A percentile compares a stretch with the other conserved stretches of the same genome.
These are phyloP conservation scores for Brachionichthys hirsutus DNA, from an alignment of 2,113 vertebrate genomes.

Conservation along the genomic window DNA sequence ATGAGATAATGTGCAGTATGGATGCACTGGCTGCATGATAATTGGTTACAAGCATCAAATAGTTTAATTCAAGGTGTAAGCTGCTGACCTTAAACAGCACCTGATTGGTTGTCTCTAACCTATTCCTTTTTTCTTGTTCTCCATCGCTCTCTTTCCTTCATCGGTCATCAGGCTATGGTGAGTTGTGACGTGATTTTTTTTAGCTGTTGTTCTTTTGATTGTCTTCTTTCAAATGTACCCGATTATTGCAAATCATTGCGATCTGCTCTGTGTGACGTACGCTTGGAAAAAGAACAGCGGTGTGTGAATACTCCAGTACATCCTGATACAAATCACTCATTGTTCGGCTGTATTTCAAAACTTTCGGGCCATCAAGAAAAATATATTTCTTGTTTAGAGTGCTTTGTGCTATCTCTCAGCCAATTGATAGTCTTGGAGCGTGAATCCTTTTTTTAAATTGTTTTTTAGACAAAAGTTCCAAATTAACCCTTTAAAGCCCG, in stretches of 20 bases:
- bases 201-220: neutral
- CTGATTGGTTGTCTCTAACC: conserved; percentile 42
- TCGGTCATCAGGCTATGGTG: conserved; percentile 64
- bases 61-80: conserved; percentile 20
- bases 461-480: no score
- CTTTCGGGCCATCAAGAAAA: conserved; percentile 3
- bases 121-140: conserved; percentile 22
- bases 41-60: neutral
- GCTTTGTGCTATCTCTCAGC: neutral
- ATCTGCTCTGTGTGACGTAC: neutral
- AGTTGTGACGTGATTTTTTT: conserved; percentile 3
- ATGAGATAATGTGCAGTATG: neutral
- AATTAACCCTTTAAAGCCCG: no score
- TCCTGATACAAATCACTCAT: neutral
- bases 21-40: neutral
- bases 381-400: conserved; percentile 3
- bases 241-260: conserved; percentile 4
- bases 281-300: neutral
- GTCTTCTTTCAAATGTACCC: neutral
- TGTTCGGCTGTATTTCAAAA: conserved; percentile 6
- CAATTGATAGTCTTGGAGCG: neutral
- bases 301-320: neutral
- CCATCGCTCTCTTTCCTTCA: conserved; percentile 2
- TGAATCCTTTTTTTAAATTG: no score
- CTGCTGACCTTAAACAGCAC: conserved; percentile 10